These are phyloP conservation scores for Scaptomyza montana DNA, from an alignment of 1,140 invertebrate genomes.

Conservation along the genomic window DNA sequence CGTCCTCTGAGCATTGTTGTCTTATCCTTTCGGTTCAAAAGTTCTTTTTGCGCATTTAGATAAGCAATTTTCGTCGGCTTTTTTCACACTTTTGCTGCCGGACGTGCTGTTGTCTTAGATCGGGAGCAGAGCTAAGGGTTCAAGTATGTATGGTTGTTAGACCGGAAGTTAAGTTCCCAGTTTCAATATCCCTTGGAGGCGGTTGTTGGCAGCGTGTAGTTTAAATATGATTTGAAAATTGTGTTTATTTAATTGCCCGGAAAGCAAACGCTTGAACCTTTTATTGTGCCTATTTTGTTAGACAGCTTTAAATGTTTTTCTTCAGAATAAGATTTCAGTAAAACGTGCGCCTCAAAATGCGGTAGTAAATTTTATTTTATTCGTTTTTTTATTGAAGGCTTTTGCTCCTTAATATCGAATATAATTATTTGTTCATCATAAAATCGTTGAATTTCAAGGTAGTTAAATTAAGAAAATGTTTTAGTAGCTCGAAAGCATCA, in stretches of 20 bases:
- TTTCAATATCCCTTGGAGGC: constrained; percentile 9
- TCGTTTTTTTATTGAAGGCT: no score
- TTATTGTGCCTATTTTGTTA: background rate
- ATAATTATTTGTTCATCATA: no score
- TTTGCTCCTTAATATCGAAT: no score
- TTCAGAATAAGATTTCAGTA: constrained; percentile 61
- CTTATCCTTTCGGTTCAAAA: constrained; percentile 67
- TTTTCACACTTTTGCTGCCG: constrained; percentile 74
- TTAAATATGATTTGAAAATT: constrained; percentile 82
- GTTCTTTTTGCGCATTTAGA: constrained; percentile 75
- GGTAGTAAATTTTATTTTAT: constrained; percentile 19
- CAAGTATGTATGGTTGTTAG: constrained; percentile 58
- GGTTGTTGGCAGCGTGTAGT: constrained; percentile 54
- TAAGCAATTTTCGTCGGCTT: constrained; percentile 74
- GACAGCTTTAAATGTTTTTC: constrained; percentile 41
- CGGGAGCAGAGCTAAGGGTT: constrained; percentile 57
- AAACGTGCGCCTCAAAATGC: constrained; percentile 45
- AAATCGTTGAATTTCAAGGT: no score
- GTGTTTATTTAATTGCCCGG: constrained; percentile 81
- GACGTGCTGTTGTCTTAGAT: constrained; percentile 49
- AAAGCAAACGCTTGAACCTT: constrained; percentile 54
- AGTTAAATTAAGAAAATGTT: no score
- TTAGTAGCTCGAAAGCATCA: no score
- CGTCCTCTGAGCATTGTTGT: constrained; percentile 26
- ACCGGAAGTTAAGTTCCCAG: constrained; percentile 65